Evolutionary conservation across 2,888 invertebrate species (phyloP).

Genomic region (Anorthoa munda): DNA sequence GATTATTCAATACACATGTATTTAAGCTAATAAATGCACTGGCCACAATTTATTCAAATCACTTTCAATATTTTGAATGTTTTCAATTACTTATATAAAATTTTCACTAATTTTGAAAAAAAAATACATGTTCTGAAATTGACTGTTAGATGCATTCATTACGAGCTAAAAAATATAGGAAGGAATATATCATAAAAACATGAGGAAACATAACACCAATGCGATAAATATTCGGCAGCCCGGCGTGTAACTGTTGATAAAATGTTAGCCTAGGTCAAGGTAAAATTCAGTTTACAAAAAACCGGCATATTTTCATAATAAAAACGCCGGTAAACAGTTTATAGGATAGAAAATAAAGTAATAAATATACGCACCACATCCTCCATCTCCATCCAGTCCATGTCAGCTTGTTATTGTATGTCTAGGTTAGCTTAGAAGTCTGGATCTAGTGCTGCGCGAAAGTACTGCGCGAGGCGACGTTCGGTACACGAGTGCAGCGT

Average conservation of each 20-base stretch:
- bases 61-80: conserved; percentile 18
- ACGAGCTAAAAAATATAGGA: conserved; percentile 1
- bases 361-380: conserved; percentile 86
- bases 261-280: conserved; percentile 90
- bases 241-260: conserved; percentile 78
- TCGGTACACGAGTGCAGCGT: conserved; percentile 89
- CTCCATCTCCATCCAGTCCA: conserved; percentile 90
- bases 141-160: background rate
- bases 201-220: conserved; percentile 67
- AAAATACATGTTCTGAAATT: background rate
- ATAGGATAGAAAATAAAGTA: conserved; percentile 49
- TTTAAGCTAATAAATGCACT: conserved; percentile 35
- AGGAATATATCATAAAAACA: conserved; percentile 27
- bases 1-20: conserved; percentile 1
- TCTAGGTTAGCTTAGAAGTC: conserved; percentile 81
- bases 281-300: conserved; percentile 72
- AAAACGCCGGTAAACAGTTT: conserved; percentile 20
- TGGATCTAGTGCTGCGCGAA: conserved; percentile 82
- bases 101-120: background rate
- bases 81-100: conserved; percentile 4
- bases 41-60: conserved; percentile 14
- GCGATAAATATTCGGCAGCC: conserved; percentile 76
- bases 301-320: conserved; percentile 34
- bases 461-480: conserved; percentile 89
- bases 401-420: conserved; percentile 80